phyloP scores from a whole-genome alignment of 2,888 invertebrate species.

The Acleris laterana region DNA sequence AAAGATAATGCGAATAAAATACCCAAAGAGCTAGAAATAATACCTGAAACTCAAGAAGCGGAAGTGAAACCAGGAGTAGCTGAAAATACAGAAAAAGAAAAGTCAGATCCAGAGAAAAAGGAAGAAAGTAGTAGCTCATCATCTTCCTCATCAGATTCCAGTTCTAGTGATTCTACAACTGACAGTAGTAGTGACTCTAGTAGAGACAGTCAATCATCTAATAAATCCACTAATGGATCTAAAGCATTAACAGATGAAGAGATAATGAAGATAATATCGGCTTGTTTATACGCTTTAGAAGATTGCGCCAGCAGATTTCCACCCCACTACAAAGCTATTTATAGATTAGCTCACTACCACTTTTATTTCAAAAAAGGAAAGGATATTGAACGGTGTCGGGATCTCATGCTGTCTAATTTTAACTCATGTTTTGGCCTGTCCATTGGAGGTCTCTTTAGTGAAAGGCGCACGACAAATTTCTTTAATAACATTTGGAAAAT shows the following conservation, averaged over 20 bases:
- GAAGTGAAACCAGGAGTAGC: conserved; percentile 43
- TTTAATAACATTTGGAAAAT: conserved; percentile 98
- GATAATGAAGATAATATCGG: conserved; percentile 85
- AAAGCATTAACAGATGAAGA: conserved; percentile 79
- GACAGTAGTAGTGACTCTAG: conserved; percentile 81
- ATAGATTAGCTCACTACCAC: conserved; percentile 93
- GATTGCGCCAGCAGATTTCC: conserved; percentile 94
- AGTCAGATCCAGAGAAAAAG: conserved; percentile 45
- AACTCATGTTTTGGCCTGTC: conserved; percentile 87
- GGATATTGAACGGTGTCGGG: conserved; percentile 88
- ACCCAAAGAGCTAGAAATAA: conserved; percentile 40
- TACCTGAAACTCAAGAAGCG: conserved; percentile 40
- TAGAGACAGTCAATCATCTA: conserved; percentile 80
- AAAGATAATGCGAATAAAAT: conserved; percentile 39
- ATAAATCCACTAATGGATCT: conserved; percentile 66
- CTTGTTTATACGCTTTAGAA: conserved; percentile 91
- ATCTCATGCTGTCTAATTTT: conserved; percentile 88
- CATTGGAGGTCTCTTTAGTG: conserved; percentile 92
- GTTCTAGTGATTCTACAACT: conserved; percentile 83
- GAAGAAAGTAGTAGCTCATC: conserved; percentile 70
- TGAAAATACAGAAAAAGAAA: conserved; percentile 48
- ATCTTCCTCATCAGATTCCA: conserved; percentile 79
- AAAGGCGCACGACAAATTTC: conserved; percentile 93
- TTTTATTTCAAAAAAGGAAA: conserved; percentile 88
- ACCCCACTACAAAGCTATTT: conserved; percentile 96